A percentile compares a stretch with the other conserved stretches of the same genome.
These are phyloP conservation scores for Meteorus sp. DNA, from an alignment of 1,140 invertebrate genomes.

Conservation along the genomic window DNA sequence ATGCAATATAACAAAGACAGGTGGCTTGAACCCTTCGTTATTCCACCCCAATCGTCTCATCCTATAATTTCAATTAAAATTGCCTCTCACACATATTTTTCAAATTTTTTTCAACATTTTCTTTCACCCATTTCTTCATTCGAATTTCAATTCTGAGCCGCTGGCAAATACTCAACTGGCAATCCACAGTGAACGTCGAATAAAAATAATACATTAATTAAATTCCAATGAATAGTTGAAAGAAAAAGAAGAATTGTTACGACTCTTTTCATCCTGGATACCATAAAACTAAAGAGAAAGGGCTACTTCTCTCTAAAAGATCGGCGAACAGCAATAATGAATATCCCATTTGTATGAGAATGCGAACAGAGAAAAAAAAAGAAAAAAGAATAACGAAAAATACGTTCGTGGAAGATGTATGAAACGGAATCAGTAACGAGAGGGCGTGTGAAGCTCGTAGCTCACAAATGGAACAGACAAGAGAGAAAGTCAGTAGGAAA, in stretches of 20 bases:
- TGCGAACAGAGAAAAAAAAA: background rate
- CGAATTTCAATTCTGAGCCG: background rate
- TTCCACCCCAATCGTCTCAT: background rate
- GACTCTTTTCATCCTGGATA: background rate
- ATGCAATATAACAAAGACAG: constrained; percentile 1
- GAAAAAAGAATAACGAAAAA: background rate
- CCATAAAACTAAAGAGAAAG: too few species aligned
- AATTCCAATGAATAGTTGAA: too few species aligned
- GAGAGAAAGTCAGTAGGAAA: too few species aligned
- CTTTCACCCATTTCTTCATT: background rate
- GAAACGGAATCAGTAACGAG: background rate
- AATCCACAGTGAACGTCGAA: too few species aligned
- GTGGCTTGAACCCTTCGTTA: background rate
- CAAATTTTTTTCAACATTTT: background rate
- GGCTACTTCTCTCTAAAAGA: background rate
- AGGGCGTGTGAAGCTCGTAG: background rate
- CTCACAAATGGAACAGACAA: background rate
- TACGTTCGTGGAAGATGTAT: background rate
- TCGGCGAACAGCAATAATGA: background rate
- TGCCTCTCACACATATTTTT: background rate
- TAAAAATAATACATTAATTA: too few species aligned
- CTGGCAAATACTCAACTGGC: too few species aligned
- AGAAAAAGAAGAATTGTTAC: too few species aligned
- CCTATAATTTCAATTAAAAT: constrained; percentile 3
- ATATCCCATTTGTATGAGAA: background rate